Evolutionary conservation across 2,888 invertebrate species (phyloP), one percentile per base, ranked within the genome.

Genomic region (Scaptomyza parva): DNA sequence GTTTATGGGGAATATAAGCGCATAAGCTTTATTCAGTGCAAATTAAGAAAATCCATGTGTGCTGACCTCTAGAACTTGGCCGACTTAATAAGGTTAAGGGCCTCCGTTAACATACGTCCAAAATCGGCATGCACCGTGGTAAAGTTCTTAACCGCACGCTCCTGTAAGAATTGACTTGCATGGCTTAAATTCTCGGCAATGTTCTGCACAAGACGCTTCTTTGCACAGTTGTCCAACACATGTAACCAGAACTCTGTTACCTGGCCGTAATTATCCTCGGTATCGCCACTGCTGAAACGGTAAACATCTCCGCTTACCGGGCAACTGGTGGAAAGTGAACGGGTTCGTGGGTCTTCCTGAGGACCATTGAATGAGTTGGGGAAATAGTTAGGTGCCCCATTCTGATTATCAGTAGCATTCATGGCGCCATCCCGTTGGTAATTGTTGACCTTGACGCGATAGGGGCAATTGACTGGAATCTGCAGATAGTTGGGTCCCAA

Each of bases 341-440:
- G 94, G 9, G 95, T 95, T 9, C 94, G 92, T 2, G 94, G 93
- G 80, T 94, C 94, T 70, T 94, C 94, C 71, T 94, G 94, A 0
- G 98, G 98, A 0, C 99, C 99, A 68, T 94, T 93, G 92, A 98
- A 99, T 70, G 98, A 98, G 93, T 99, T 99, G 0, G 99, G 99
- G 93, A 94, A 98, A 91, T 99, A 99, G 92, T 99, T 99, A 7
- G 99, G 98, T 7, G 96, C 95, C 37, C 96, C 96, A 7, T 95
- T 95, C 92, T 98, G 97, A 91, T 97, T 98, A 80, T 94, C 94
- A 44, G 93, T 92, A 12, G 95, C 93, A 52, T 94, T 93, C 93
- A 95, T 95, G 3, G 95, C 94, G 0, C 98, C 99, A 91, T 99
- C 98, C 33, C 99, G 94, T 92, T 98, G 97, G 90, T 96, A 98